Evolutionary conservation across 2,888 invertebrate genomes (phyloP), one percentile per base, ranked within the genome.

Genomic region (Neoascia interrupta): DNA sequence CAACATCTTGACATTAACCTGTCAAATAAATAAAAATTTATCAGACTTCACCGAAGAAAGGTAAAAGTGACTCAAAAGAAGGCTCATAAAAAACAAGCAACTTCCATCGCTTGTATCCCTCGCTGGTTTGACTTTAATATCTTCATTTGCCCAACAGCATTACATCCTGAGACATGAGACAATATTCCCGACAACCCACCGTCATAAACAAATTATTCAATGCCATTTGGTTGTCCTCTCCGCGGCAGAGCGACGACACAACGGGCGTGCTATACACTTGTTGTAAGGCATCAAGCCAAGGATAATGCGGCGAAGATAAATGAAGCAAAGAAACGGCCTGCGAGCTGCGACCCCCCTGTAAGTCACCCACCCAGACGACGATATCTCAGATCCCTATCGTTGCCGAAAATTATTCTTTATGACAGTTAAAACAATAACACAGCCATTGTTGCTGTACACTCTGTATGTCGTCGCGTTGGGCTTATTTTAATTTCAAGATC

Each of bases 11-110:
- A 83, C 82, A 83, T 83, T 82, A 83, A 83, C 82, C 83, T 83
- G 83, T 82, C 83, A 82, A 81, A 81, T 83, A 83, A 83, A 83
- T 83, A 83, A 82, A 83, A 83, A 83, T 83, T 82, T 83, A 83
- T 83, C 83, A 83, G 81, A 74, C 74, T 79, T 60, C 45, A 8
- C 26, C 5, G 26, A 26, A 26, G 26, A 60, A 60, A 49, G 63
- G 63, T 69, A 60, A 16, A 15, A 18, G 23, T 34, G 53, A 28
- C 64, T 45, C 36, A 34, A 13, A 60, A 43, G n/a, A n/a, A n/a
- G 43, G 15, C 28, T 21, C 56, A 64, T 51, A 61, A 64, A 70
- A n/a, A 81, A 54, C 51, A 26, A 34, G 45, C 53, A 43, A 60
- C 41, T 19, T 31, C 49, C 56, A 41, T 56, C 61, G 47, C 74